phyloP scores from a whole-genome alignment of 2,797 vertebrate genomes.

The Ataeniobius toweri region DNA sequence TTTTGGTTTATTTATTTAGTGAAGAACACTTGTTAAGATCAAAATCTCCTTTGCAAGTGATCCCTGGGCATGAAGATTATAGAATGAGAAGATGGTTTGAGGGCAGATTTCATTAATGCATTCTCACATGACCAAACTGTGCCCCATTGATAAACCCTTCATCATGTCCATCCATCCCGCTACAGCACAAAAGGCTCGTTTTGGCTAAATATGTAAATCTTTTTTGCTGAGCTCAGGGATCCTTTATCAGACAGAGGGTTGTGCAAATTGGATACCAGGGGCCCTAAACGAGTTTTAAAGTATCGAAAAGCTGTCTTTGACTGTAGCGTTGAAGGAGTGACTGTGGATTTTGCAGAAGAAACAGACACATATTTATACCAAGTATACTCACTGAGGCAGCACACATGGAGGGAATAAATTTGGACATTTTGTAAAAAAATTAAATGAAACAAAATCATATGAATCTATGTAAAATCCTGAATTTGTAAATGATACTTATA shows the following conservation, averaged over 20 bases:
- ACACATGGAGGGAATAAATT: not conserved
- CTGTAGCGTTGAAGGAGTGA: not conserved
- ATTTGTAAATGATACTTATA: too few species aligned
- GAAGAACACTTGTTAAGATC: not conserved
- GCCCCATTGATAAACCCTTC: not conserved
- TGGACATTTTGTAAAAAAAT: not conserved
- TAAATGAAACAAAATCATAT: not conserved
- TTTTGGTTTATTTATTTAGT: conserved; percentile 5
- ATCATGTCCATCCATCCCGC: not conserved
- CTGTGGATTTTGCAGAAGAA: conserved; percentile 3
- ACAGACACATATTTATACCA: not conserved
- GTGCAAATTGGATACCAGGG: not conserved
- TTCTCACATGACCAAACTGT: not conserved
- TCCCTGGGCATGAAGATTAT: not conserved
- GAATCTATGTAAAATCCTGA: too few species aligned
- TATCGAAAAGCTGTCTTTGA: not conserved
- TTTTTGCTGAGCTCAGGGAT: not conserved
- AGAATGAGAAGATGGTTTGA: conserved; percentile 3
- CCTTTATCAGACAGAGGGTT: not conserved
- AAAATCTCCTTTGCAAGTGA: conserved; percentile 1
- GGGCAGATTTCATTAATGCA: not conserved
- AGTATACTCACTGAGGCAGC: not conserved
- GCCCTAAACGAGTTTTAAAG: too few species aligned
- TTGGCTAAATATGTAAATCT: not conserved
- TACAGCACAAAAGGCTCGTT: not conserved